Conservation (phyloP, 2,113 vertebrate species). For the Carassius auratus region DNA sequence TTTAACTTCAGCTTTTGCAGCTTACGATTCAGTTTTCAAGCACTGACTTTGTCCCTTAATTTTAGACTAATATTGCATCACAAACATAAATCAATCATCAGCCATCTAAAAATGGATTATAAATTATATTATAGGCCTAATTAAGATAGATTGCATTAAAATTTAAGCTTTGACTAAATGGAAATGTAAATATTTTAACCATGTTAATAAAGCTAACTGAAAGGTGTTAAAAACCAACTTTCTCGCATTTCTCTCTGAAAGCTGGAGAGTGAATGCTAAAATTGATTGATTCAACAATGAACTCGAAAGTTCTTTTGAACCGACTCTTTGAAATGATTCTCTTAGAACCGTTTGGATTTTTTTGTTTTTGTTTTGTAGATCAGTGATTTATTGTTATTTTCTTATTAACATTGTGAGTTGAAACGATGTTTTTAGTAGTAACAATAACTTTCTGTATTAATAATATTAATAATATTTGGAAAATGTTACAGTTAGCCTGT, state of each 20-base stretch:
- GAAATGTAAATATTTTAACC: background rate
- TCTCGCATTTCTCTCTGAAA: background rate
- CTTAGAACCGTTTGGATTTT: background rate
- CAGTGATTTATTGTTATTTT: background rate
- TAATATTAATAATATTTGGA: background rate
- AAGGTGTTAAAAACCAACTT: background rate
- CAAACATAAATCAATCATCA: background rate
- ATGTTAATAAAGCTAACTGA: background rate
- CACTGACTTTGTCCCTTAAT: background rate
- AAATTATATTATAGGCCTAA: background rate
- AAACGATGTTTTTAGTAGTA: background rate
- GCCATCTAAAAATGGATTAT: background rate
- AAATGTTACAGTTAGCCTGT: background rate
- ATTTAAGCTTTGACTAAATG: background rate
- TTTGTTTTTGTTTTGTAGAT: background rate
- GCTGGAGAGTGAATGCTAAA: background rate
- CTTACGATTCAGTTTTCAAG: background rate
- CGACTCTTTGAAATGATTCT: background rate
- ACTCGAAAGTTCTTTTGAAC: background rate
- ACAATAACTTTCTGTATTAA: background rate
- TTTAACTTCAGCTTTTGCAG: background rate
- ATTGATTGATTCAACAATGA: background rate
- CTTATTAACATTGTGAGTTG: too few relatives aligned
- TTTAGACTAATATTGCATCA: background rate
- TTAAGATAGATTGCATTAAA: conserved; percentile 1